phyloP scores from a whole-genome alignment of 2,113 vertebrate species.

The Laterallus jamaicensis region DNA sequence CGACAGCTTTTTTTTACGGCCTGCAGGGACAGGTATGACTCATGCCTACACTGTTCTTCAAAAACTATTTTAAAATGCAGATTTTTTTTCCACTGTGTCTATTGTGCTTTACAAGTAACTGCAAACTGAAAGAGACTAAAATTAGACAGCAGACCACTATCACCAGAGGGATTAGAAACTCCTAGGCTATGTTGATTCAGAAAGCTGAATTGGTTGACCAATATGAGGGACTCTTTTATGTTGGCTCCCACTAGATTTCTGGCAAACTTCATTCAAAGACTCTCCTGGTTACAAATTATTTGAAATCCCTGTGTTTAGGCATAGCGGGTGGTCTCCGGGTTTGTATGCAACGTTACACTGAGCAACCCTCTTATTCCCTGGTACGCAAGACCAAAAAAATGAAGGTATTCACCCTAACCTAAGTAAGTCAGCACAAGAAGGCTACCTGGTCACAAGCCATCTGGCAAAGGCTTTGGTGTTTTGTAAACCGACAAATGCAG shows the following conservation, averaged over 20 bases:
- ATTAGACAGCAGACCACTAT: slow-evolving; percentile 56
- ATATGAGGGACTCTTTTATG: background rate
- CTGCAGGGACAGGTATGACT: slow-evolving; percentile 62
- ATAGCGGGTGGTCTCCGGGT: background rate
- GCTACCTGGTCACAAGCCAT: background rate
- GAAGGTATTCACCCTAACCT: background rate
- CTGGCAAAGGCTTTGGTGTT: background rate
- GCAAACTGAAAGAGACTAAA: slow-evolving; percentile 32
- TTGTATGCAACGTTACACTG: background rate
- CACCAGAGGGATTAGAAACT: slow-evolving; percentile 39
- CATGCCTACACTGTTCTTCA: slow-evolving; percentile 22
- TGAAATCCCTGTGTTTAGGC: background rate
- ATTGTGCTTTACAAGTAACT: slow-evolving; percentile 39
- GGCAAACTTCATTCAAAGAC: background rate
- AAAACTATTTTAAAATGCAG: slow-evolving; percentile 50
- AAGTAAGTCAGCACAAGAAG: fast-evolving
- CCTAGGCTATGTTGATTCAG: background rate
- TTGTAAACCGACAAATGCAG: background rate
- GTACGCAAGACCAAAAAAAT: background rate
- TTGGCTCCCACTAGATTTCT: background rate
- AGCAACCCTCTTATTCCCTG: background rate
- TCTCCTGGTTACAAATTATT: slow-evolving; percentile 11
- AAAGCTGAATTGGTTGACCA: slow-evolving; percentile 11
- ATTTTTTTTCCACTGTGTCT: slow-evolving; percentile 4
- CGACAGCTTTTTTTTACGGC: background rate